phyloP scores from a whole-genome alignment of 2,888 invertebrate genomes.

The Rhogogaster chlorosoma region DNA sequence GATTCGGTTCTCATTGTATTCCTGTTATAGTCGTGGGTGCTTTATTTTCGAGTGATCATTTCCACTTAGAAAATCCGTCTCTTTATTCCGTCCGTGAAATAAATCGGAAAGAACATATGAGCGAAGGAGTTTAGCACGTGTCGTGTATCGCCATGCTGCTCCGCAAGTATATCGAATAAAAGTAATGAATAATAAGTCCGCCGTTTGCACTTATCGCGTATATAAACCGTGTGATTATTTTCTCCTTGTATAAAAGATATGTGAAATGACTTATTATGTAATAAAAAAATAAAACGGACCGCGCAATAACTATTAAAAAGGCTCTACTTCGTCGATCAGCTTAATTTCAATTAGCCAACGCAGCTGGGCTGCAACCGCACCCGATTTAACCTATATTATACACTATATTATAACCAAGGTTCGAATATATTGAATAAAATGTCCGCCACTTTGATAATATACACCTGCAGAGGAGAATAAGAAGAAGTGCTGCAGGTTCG shows the following conservation, averaged over 20 bases:
- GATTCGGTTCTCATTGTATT: slow-evolving; percentile 20
- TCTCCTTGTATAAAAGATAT: neutral
- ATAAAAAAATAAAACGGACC: neutral
- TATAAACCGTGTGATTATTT: neutral
- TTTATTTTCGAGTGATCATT: neutral
- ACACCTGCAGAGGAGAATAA: slow-evolving; percentile 8
- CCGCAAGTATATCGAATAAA: too few relatives aligned
- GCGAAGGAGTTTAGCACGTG: neutral
- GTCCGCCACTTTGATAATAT: slow-evolving; percentile 16
- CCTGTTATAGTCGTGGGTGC: neutral
- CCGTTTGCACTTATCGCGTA: neutral
- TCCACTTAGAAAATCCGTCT: neutral
- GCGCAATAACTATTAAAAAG: neutral
- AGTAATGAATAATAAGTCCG: neutral
- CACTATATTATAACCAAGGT: neutral
- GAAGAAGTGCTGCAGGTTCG: slow-evolving; percentile 25
- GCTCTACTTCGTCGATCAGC: neutral
- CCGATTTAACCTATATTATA: neutral
- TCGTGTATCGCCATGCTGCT: neutral
- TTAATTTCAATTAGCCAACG: slow-evolving; percentile 39
- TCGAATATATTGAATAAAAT: slow-evolving; percentile 31
- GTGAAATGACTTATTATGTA: neutral
- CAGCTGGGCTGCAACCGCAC: neutral
- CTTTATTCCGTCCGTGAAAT: neutral
- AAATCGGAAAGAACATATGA: neutral